These are phyloP conservation scores for Bactericera cockerelli DNA, from an alignment of 1,140 invertebrate genomes.

Conservation along the genomic window DNA sequence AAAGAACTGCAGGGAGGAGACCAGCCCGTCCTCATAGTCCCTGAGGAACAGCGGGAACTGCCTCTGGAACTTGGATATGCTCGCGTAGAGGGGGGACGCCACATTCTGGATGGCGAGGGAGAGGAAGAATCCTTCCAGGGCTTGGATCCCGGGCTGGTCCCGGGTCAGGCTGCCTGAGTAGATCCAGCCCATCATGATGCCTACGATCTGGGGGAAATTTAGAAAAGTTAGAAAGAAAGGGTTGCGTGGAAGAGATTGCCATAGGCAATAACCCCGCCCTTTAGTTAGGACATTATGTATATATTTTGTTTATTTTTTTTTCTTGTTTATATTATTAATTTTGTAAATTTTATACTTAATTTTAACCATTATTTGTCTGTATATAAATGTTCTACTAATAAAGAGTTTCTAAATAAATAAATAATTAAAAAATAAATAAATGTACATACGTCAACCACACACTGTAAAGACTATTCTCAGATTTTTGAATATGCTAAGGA, in stretches of 20 bases:
- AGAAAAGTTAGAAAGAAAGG: constrained; percentile 4
- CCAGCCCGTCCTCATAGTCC: constrained; percentile 58
- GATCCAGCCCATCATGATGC: constrained; percentile 52
- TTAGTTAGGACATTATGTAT: no score
- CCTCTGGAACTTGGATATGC: constrained; percentile 55
- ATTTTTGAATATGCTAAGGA: no score
- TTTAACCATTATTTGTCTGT: no score
- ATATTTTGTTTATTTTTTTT: no score
- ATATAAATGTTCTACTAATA: no score
- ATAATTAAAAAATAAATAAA: constrained; percentile 5
- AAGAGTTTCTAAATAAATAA: no score
- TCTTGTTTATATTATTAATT: no score
- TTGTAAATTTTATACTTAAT: no score
- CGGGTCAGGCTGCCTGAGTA: constrained; percentile 48
- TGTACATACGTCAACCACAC: no score
- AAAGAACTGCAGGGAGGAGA: constrained; percentile 54
- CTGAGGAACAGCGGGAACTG: constrained; percentile 57
- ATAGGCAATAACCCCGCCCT: no score
- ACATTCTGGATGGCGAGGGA: constrained; percentile 70
- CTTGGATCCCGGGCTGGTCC: constrained; percentile 58
- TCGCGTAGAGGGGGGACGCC: constrained; percentile 66
- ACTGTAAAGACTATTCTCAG: no score
- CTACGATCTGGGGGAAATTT: constrained; percentile 39
- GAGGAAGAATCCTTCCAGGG: constrained; percentile 61
- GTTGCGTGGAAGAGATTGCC: not conserved